A percentile compares a stretch with the other conserved stretches of the same genome.
Conservation (phyloP, 1,140 invertebrate species). For the Anagrus nilaparvatae region DNA sequence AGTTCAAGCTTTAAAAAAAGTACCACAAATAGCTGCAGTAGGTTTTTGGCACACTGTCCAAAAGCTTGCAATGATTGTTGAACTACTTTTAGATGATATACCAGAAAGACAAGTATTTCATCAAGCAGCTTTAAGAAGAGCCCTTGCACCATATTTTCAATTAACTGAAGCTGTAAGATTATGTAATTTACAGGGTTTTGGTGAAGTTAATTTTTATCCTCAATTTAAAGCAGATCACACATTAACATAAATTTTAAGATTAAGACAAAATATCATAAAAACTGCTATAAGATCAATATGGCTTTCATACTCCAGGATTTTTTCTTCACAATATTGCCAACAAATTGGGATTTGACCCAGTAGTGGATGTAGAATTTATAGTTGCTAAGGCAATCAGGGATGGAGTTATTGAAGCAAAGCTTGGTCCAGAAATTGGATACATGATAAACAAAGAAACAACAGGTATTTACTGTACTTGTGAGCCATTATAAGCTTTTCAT, state of each 20-base stretch:
- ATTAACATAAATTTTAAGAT: constrained; percentile 83
- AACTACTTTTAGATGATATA: constrained; percentile 92
- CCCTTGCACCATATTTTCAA: constrained; percentile 91
- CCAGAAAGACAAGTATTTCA: constrained; percentile 84
- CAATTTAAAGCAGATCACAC: constrained; percentile 85
- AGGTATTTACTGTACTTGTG: constrained; percentile 93
- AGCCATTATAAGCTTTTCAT: constrained; percentile 94
- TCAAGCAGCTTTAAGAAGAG: constrained; percentile 71
- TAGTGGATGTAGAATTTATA: constrained; percentile 97
- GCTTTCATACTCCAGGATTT: constrained; percentile 92
- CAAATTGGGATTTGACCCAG: constrained; percentile 85
- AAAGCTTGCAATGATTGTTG: constrained; percentile 90
- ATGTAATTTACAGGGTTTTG: constrained; percentile 88
- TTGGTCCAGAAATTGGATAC: constrained; percentile 90
- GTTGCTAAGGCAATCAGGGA: constrained; percentile 98
- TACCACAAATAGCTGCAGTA: constrained; percentile 90
- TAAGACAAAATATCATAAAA: constrained; percentile 98
- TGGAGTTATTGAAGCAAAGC: constrained; percentile 93
- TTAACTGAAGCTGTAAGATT: constrained; percentile 93
- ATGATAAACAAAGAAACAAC: constrained; percentile 95
- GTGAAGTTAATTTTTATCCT: constrained; percentile 80
- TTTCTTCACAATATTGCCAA: constrained; percentile 86
- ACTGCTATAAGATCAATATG: constrained; percentile 96
- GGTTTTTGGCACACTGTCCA: constrained; percentile 97
- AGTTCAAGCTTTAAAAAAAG: constrained; percentile 87